These are phyloP conservation scores for Antechinus flavipes DNA, from an alignment of 2,113 vertebrate species.

Conservation along the genomic window DNA sequence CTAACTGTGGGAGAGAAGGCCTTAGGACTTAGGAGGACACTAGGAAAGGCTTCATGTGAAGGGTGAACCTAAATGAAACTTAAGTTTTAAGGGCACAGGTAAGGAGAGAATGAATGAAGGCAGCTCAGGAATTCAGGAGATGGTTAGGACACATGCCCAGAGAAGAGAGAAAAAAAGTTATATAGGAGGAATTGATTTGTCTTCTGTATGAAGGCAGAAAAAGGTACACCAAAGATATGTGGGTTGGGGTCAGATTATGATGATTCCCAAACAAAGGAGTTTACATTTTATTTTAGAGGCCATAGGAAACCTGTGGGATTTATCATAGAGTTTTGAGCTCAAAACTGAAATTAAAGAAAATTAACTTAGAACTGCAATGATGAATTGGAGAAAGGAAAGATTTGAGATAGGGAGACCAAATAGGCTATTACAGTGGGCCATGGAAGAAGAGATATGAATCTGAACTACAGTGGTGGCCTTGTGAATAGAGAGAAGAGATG, in stretches of 20 bases:
- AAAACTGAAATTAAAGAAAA: not conserved
- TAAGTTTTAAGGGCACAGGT: not conserved
- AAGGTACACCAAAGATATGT: not conserved
- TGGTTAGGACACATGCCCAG: not conserved
- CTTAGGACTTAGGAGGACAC: not conserved
- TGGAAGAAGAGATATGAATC: not conserved
- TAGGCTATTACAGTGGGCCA: not conserved
- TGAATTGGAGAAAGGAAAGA: not conserved
- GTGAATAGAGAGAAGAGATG: not conserved
- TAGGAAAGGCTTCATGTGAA: not conserved
- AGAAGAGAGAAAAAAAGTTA: not conserved
- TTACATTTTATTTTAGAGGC: not conserved
- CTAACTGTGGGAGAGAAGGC: not conserved
- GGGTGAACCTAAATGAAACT: not conserved
- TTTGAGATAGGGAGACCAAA: not conserved
- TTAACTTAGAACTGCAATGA: not conserved
- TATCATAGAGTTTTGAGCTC: not conserved
- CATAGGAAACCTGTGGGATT: not conserved
- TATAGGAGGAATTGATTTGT: not conserved
- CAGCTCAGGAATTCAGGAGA: not conserved
- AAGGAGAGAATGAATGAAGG: not conserved
- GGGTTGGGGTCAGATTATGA: not conserved
- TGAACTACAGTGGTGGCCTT: not conserved
- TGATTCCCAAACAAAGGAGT: not conserved
- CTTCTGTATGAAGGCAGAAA: not conserved